A percentile compares a stretch with the other conserved stretches of the same genome.
phyloP scores from a whole-genome alignment of 2,113 vertebrate genomes.

The Drymodes brunneopygia region DNA sequence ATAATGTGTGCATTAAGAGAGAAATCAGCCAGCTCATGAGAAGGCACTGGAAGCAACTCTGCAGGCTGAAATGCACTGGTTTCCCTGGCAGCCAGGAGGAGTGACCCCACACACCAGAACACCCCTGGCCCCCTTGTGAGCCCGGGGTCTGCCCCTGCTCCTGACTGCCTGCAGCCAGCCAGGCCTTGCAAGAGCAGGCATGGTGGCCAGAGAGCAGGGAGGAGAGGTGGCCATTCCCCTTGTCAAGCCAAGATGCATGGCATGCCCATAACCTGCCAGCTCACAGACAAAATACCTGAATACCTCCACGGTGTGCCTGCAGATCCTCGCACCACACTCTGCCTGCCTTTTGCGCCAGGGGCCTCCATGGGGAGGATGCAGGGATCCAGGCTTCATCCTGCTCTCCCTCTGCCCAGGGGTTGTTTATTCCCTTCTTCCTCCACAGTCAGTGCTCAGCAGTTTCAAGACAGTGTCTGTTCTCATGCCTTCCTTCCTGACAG shows the following conservation, averaged over 20 bases:
- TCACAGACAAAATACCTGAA: not conserved
- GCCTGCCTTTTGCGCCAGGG: not conserved
- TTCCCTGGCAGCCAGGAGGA: not conserved
- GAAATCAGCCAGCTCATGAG: not conserved
- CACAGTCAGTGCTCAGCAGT: not conserved
- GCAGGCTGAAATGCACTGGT: not conserved
- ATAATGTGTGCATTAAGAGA: not conserved
- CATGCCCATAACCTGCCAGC: not conserved
- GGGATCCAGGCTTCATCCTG: not conserved
- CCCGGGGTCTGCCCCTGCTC: not conserved
- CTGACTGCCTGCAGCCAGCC: accelerated
- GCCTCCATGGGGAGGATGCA: not conserved
- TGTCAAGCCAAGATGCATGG: accelerated
- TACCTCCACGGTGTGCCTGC: not conserved
- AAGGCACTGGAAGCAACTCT: not conserved
- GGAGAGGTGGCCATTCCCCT: not conserved
- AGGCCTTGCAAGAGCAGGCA: accelerated
- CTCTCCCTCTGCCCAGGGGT: not conserved
- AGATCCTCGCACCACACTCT: not conserved
- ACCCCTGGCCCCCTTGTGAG: not conserved
- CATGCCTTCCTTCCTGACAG: not conserved
- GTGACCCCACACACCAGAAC: not conserved
- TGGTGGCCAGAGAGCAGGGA: not conserved
- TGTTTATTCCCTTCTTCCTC: not conserved
- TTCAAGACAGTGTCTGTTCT: not conserved